These are phyloP conservation scores for Pegoplata infirma DNA, from an alignment of 2,888 invertebrate species.

Conservation along the genomic window DNA sequence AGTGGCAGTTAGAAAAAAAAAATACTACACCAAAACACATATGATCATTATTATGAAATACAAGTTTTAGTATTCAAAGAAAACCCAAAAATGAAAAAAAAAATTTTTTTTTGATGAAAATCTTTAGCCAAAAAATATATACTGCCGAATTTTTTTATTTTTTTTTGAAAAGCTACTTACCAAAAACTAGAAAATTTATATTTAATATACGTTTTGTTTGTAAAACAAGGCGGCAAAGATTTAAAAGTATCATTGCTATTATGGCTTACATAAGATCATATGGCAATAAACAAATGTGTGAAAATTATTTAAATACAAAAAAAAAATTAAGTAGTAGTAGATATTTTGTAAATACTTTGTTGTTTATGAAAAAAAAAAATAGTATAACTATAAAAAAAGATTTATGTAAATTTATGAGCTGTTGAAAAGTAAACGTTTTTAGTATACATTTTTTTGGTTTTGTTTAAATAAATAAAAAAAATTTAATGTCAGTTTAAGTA, in stretches of 20 bases:
- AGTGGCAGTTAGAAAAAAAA: constrained; percentile 55
- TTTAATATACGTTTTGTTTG: constrained; percentile 34
- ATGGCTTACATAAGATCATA: constrained; percentile 32
- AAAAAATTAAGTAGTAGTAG: constrained; percentile 32
- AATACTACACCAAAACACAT: constrained; percentile 23
- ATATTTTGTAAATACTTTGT: constrained; percentile 41
- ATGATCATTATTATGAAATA: constrained; percentile 62
- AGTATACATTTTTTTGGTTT: constrained; percentile 32
- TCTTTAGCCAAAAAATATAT: constrained; percentile 50
- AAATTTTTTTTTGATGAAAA: constrained; percentile 58
- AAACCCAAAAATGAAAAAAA: constrained; percentile 10
- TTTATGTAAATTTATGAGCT: constrained; percentile 61
- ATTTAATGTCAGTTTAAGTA: constrained; percentile 55
- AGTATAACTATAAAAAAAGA: constrained; percentile 33
- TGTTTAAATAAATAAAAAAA: constrained; percentile 28
- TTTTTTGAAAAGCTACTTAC: constrained; percentile 37
- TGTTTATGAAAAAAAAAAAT: constrained; percentile 16
- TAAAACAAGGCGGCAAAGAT: constrained; percentile 61
- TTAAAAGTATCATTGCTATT: constrained; percentile 58
- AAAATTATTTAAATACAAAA: constrained; percentile 56
- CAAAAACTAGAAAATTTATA: constrained; percentile 45
- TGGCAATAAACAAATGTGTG: constrained; percentile 56
- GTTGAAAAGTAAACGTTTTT: constrained; percentile 59
- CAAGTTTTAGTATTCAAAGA: constrained; percentile 37
- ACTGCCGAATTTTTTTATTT: too few relatives aligned